phyloP scores from a whole-genome alignment of 2,113 vertebrate genomes.

The Amphiprion ocellaris region DNA sequence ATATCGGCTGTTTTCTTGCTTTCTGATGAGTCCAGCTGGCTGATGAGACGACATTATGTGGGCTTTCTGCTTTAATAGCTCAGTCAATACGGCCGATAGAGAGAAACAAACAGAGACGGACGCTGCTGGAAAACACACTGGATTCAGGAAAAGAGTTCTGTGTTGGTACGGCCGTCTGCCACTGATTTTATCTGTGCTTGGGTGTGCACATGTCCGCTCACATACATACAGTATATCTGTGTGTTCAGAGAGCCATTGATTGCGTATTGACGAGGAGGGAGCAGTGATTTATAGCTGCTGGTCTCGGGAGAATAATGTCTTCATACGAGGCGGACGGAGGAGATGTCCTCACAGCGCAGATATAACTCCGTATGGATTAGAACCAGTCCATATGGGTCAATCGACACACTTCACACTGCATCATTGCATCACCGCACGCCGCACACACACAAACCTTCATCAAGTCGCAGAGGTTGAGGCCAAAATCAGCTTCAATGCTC shows the following conservation, averaged over 20 bases:
- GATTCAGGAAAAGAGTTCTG: not conserved
- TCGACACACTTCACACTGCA: conserved; percentile 57
- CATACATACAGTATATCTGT: conserved; percentile 19
- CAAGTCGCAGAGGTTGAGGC: no score
- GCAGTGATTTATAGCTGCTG: conserved; percentile 75
- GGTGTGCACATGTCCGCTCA: conserved; percentile 23
- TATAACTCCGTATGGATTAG: conserved; percentile 67
- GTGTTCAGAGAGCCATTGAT: conserved; percentile 66
- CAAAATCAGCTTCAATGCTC: not conserved
- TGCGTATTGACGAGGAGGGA: conserved; percentile 72
- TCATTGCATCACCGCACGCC: conserved; percentile 15
- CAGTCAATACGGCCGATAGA: conserved; percentile 56
- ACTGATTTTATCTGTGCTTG: conserved; percentile 24
- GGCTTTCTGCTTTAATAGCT: conserved; percentile 67
- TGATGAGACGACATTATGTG: conserved; percentile 63
- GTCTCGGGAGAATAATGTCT: conserved; percentile 65
- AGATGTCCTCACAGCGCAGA: conserved; percentile 59
- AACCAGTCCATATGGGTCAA: conserved; percentile 50
- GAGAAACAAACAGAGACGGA: not conserved
- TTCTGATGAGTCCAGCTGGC: conserved; percentile 48
- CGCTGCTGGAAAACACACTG: not conserved
- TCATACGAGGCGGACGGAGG: conserved; percentile 60
- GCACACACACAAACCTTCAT: conserved; percentile 6
- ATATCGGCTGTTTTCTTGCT: conserved; percentile 36
- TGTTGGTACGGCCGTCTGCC: conserved; percentile 5